Conservation (phyloP, 2,888 invertebrate species). For the Glomeris marginata region DNA sequence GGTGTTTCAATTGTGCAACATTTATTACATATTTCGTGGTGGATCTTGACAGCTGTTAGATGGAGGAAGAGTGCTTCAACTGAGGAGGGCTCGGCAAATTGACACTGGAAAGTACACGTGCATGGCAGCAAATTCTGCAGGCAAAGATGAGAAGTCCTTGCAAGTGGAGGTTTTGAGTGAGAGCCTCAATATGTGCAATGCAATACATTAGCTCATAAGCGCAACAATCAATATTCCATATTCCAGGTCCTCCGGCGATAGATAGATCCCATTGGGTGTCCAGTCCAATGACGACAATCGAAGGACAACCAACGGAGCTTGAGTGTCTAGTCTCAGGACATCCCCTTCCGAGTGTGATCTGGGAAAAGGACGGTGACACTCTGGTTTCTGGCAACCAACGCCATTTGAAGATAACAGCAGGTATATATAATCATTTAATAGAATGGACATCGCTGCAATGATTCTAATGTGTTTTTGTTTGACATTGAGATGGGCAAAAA, state of each 20-base stretch:
- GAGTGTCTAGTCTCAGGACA: constrained; percentile 44
- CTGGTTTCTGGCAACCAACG: constrained; percentile 19
- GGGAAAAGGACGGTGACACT: constrained; percentile 38
- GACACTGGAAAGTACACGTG: constrained; percentile 46
- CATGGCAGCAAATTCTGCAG: constrained; percentile 39
- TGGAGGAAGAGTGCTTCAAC: constrained; percentile 18
- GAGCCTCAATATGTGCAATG: too few relatives aligned
- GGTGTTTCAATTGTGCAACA: too few relatives aligned
- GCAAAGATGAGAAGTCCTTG: constrained; percentile 36
- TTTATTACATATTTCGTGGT: too few relatives aligned
- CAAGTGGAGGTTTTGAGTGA: constrained; percentile 42
- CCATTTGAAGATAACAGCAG: too few relatives aligned
- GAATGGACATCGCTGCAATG: too few relatives aligned
- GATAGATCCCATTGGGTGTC: too few relatives aligned
- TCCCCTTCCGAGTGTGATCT: constrained; percentile 42
- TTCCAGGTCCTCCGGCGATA: constrained; percentile 11
- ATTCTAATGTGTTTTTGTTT: neutral
- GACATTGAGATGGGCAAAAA: neutral
- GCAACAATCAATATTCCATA: too few relatives aligned
- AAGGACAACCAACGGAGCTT: constrained; percentile 19
- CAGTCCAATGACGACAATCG: neutral
- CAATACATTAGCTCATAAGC: too few relatives aligned
- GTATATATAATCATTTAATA: too few relatives aligned
- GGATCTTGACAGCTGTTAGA: neutral
- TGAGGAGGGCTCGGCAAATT: constrained; percentile 33